phyloP scores from a whole-genome alignment of 2,797 vertebrate species.

The Tympanoctomys barrerae region DNA sequence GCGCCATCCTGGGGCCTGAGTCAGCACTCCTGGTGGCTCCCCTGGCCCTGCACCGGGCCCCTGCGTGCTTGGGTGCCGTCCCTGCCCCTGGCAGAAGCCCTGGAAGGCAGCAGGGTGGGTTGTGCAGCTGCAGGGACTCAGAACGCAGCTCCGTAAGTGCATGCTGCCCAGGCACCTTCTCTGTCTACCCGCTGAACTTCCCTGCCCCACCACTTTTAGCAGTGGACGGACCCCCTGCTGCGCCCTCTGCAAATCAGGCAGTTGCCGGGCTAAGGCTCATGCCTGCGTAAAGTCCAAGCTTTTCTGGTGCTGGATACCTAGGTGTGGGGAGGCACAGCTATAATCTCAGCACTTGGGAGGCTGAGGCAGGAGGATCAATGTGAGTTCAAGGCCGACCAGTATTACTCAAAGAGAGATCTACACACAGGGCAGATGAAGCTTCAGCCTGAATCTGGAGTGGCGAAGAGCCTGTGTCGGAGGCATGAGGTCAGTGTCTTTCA shows the following conservation, averaged over 20 bases:
- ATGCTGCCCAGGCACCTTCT: neutral
- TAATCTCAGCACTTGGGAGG: neutral
- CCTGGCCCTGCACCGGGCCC: neutral
- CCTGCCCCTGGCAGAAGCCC: neutral
- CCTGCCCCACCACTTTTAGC: neutral
- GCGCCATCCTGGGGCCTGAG: neutral
- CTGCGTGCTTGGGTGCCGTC: neutral
- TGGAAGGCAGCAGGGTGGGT: rapidly evolving
- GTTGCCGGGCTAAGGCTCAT: neutral
- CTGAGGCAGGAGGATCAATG: neutral
- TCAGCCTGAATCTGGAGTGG: neutral
- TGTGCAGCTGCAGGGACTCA: neutral
- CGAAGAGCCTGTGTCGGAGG: neutral
- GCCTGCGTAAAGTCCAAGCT: neutral
- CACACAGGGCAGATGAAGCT: neutral
- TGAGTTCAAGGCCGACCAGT: neutral
- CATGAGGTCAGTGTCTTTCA: neutral
- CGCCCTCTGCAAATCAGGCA: neutral
- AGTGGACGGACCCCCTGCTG: neutral
- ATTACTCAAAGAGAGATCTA: neutral
- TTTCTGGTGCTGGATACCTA: neutral
- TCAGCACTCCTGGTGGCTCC: neutral
- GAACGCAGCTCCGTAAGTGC: neutral
- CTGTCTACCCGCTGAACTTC: too few relatives aligned
- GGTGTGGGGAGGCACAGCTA: neutral